Percentiles rank a stretch among this genome's conserved stretches.
Conservation (phyloP, 2,113 vertebrate species). For the Zosterops lateralis region DNA sequence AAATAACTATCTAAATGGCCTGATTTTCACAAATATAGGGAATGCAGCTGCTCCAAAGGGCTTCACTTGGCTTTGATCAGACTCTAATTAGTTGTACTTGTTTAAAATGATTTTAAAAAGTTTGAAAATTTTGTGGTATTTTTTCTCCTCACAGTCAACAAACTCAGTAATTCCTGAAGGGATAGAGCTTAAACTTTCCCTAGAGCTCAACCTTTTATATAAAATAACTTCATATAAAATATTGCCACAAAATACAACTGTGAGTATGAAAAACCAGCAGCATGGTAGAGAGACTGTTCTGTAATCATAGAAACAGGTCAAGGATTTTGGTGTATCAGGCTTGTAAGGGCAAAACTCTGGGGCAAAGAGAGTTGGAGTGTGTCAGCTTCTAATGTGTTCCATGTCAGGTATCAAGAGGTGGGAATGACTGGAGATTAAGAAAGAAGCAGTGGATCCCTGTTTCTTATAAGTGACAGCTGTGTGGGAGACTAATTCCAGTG, state of each 20-base stretch:
- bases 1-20: slow-evolving; percentile 28
- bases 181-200: slow-evolving; percentile 12
- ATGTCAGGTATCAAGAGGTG: not conserved
- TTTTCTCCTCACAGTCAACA: not conserved
- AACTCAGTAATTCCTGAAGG: slow-evolving; percentile 17
- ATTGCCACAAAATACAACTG: not conserved
- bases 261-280: not conserved
- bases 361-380: not conserved
- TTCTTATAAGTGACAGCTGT: not conserved
- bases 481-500: not conserved
- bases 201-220: slow-evolving; percentile 10
- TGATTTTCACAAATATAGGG: slow-evolving; percentile 31
- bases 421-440: not conserved
- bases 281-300: not conserved
- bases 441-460: not conserved
- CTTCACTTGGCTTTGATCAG: slow-evolving; percentile 48
- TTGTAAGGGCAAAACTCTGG: not conserved
- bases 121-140: not conserved
- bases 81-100: slow-evolving; percentile 37
- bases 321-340: not conserved
- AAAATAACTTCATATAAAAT: slow-evolving; percentile 3
- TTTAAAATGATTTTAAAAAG: slow-evolving; percentile 32
- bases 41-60: slow-evolving; percentile 37
- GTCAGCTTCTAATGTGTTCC: not conserved
- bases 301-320: not conserved